Evolutionary conservation across 2,113 vertebrate species (phyloP).

Genomic region (Reinhardtius hippoglossoides): DNA sequence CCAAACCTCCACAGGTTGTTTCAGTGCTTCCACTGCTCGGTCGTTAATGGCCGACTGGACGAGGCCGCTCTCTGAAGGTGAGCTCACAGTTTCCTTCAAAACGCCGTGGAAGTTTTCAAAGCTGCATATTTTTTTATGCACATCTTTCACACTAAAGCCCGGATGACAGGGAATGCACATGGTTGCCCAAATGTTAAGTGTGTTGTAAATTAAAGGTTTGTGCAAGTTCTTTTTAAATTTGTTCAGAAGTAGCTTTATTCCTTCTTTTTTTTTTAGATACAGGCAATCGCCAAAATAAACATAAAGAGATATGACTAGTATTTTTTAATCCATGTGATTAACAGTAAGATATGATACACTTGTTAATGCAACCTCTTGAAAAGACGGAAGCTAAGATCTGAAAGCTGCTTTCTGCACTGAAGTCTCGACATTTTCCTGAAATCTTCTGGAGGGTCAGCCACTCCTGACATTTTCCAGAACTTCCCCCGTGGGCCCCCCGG

Average conservation of each 20-base stretch:
- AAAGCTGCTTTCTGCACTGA: too few relatives aligned
- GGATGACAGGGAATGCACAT: too few relatives aligned
- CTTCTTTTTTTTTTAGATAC: too few relatives aligned
- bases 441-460: too few relatives aligned
- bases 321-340: neutral
- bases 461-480: too few relatives aligned
- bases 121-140: slow-evolving; percentile 2
- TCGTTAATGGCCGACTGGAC: slow-evolving; percentile 51
- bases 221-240: neutral
- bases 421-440: too few relatives aligned
- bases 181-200: neutral
- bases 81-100: slow-evolving; percentile 58
- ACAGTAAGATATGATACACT: neutral
- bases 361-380: neutral
- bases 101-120: slow-evolving; percentile 12
- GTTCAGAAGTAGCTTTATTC: neutral
- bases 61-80: slow-evolving; percentile 31
- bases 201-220: neutral
- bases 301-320: neutral
- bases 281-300: neutral
- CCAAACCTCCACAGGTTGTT: slow-evolving; percentile 68
- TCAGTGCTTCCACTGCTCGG: slow-evolving; percentile 55
- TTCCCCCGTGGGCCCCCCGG: too few relatives aligned
- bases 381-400: neutral
- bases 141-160: too few relatives aligned